phyloP scores from a whole-genome alignment of 2,797 vertebrate genomes.

The Aphelocoma californica region DNA sequence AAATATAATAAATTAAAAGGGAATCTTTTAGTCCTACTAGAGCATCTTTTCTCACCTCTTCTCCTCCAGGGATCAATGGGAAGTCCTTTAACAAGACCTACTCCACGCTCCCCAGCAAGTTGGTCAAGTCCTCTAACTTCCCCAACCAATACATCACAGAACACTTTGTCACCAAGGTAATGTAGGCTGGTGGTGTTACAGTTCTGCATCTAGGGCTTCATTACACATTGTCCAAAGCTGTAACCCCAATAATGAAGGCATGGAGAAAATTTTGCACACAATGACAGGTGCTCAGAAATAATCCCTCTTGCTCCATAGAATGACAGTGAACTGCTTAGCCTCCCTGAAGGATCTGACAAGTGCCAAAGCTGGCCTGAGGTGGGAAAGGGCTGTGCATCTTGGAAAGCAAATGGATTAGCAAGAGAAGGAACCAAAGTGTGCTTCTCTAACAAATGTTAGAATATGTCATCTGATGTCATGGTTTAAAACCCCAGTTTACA shows the following conservation, averaged over 20 bases:
- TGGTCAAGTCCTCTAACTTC: conserved; percentile 96
- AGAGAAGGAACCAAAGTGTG: not conserved
- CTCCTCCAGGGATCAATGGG: conserved; percentile 83
- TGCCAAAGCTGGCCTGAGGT: not conserved
- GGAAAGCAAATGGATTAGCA: not conserved
- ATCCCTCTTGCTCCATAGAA: not conserved
- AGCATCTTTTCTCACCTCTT: not conserved
- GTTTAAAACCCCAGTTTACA: not conserved
- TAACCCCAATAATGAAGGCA: not conserved
- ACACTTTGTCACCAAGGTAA: conserved; percentile 94
- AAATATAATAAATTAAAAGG: not conserved
- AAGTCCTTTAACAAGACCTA: conserved; percentile 90
- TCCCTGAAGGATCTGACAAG: not conserved
- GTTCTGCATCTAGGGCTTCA: not conserved
- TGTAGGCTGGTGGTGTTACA: not conserved
- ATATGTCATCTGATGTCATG: not conserved
- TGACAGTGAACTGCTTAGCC: not conserved
- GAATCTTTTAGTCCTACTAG: not conserved
- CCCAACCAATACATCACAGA: conserved; percentile 93
- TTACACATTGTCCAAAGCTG: not conserved
- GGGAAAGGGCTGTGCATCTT: not conserved
- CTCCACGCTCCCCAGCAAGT: conserved; percentile 90
- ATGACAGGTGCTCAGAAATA: not conserved
- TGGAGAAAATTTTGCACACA: not conserved
- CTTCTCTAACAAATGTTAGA: not conserved